phyloP scores from a whole-genome alignment of 2,113 vertebrate species.

The Cercopithecus mona region DNA sequence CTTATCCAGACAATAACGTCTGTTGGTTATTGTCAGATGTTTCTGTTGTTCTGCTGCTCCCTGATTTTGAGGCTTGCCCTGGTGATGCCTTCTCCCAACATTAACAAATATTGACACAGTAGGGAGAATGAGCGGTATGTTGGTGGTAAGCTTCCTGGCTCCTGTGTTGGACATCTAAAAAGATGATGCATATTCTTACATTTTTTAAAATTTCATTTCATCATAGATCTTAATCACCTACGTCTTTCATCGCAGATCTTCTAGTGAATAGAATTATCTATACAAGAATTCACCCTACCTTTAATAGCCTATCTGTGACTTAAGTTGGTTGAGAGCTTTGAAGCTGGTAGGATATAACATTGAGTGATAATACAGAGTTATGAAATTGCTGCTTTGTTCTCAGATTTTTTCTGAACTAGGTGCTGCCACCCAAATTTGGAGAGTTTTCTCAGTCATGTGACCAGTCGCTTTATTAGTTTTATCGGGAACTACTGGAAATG shows the following conservation, averaged over 20 bases:
- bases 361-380: slow-evolving; percentile 88
- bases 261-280: slow-evolving; percentile 88
- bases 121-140: slow-evolving; percentile 90
- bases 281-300: slow-evolving; percentile 88
- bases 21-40: slow-evolving; percentile 90
- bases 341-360: slow-evolving; percentile 88
- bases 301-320: slow-evolving; percentile 89
- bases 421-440: slow-evolving; percentile 87
- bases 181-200: slow-evolving; percentile 87
- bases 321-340: slow-evolving; percentile 88
- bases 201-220: slow-evolving; percentile 90
- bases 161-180: slow-evolving; percentile 89
- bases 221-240: slow-evolving; percentile 77
- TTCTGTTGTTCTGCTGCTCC: slow-evolving; percentile 88
- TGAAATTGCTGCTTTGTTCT: slow-evolving; percentile 87
- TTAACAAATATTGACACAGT: slow-evolving; percentile 89
- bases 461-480: slow-evolving; percentile 77
- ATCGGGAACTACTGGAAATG: slow-evolving; percentile 85
- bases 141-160: slow-evolving; percentile 87
- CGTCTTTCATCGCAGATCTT: slow-evolving; percentile 85
- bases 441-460: slow-evolving; percentile 86
- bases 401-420: slow-evolving; percentile 88
- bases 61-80: slow-evolving; percentile 88
- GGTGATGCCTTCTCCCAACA: slow-evolving; percentile 89
- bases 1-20: slow-evolving; percentile 89